A percentile compares a stretch with the other conserved stretches of the same genome.
phyloP scores from a whole-genome alignment of 2,888 invertebrate species.

The Pollenia labialis region DNA sequence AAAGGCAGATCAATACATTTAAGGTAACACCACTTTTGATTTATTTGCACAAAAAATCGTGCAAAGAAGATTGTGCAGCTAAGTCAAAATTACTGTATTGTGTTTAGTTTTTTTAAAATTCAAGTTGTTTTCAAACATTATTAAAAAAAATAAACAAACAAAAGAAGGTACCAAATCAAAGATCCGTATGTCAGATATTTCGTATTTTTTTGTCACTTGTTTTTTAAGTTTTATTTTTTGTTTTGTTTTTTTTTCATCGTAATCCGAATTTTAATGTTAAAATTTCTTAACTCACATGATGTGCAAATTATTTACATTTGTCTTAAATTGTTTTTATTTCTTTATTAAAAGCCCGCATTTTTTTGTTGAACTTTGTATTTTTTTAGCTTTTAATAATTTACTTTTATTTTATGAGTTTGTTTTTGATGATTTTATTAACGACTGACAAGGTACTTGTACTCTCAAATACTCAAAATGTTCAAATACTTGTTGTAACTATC shows the following conservation, averaged over 20 bases:
- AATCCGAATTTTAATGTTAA: constrained; percentile 44
- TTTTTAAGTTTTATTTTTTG: constrained; percentile 16
- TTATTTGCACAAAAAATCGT: neutral
- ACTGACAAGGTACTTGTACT: constrained; percentile 64
- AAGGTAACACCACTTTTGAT: neutral
- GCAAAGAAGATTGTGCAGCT: no score
- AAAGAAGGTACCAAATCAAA: constrained; percentile 31
- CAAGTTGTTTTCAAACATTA: constrained; percentile 16
- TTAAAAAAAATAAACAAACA: constrained; percentile 21
- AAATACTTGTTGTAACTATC: constrained; percentile 37
- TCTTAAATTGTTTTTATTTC: constrained; percentile 36
- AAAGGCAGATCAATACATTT: no score
- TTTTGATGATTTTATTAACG: constrained; percentile 55
- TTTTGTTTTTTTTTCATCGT: neutral
- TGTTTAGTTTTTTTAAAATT: constrained; percentile 21
- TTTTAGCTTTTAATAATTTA: constrained; percentile 37
- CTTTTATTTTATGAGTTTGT: constrained; percentile 23
- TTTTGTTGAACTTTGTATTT: neutral
- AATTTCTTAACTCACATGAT: constrained; percentile 58
- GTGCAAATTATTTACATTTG: constrained; percentile 66
- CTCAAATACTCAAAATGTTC: constrained; percentile 47
- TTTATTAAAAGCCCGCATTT: constrained; percentile 38
- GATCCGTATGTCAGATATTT: constrained; percentile 33
- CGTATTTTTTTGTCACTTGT: constrained; percentile 21
- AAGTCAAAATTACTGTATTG: neutral